Conservation (phyloP, 1,140 invertebrate genomes). For the Drosophila orosa region DNA sequence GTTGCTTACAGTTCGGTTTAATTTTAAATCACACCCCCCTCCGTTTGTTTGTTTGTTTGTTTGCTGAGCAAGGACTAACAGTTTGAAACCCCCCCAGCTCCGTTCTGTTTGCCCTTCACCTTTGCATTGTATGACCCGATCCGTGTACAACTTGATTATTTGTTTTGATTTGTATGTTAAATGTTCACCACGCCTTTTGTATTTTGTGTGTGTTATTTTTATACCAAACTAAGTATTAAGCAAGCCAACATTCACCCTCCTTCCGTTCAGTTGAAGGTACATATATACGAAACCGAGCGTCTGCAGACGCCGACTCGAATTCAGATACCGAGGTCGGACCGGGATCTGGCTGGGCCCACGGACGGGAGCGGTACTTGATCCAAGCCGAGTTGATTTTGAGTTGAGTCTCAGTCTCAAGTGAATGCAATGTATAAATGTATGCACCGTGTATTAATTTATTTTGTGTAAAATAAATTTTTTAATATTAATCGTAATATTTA, state of each 20-base stretch:
- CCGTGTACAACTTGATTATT: conserved; percentile 64
- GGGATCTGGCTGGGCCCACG: conserved; percentile 17
- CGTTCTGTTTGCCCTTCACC: conserved; percentile 26
- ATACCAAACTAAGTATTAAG: conserved; percentile 42
- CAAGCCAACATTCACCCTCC: conserved; percentile 57
- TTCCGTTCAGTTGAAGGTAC: conserved; percentile 74
- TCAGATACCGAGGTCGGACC: conserved; percentile 43
- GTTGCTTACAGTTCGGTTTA: conserved; percentile 13
- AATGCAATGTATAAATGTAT: conserved; percentile 51
- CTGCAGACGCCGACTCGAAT: conserved; percentile 69
- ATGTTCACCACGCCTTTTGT: conserved; percentile 43
- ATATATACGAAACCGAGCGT: conserved; percentile 74
- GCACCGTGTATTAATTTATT: conserved; percentile 46
- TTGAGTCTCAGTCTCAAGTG: conserved; percentile 64
- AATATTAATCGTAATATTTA: conserved; percentile 55
- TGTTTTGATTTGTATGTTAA: conserved; percentile 71
- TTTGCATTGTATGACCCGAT: conserved; percentile 27
- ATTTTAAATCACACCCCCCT: conserved; percentile 13
- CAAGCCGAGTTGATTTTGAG: conserved; percentile 20
- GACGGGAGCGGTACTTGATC: conserved; percentile 24
- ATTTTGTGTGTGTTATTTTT: conserved; percentile 40
- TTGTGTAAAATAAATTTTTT: conserved; percentile 47
- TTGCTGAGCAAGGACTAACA: conserved; percentile 4
- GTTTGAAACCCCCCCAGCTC: conserved; percentile 3
- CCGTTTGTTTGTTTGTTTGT: conserved; percentile 18